Conservation (phyloP, 2,888 invertebrate genomes). For the Tipula vernalis region DNA sequence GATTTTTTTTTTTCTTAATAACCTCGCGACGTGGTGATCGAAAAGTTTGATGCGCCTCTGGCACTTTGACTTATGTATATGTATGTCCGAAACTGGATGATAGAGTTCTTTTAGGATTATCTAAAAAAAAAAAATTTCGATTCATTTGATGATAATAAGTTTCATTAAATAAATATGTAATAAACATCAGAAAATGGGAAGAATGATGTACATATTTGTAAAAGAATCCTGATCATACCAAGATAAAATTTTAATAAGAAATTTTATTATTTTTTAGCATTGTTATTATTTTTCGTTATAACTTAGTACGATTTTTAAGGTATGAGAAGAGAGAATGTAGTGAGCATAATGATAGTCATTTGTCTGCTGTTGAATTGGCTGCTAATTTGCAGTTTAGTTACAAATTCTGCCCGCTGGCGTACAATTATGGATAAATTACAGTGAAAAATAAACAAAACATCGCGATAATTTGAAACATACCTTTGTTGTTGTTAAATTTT, state of each 20-base stretch:
- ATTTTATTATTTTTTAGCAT: not conserved
- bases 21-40: too few relatives aligned
- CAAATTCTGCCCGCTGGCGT: slow-evolving; percentile 47
- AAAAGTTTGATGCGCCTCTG: not conserved
- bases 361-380: slow-evolving; percentile 47
- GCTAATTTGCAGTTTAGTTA: slow-evolving; percentile 52
- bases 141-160: not conserved
- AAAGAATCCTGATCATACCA: not conserved
- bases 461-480: slow-evolving; percentile 20
- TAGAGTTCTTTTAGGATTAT: not conserved
- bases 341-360: slow-evolving; percentile 38
- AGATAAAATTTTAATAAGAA: not conserved
- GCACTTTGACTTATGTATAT: not conserved
- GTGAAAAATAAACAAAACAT: slow-evolving; percentile 38
- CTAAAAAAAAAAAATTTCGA: not conserved
- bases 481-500: slow-evolving; percentile 5
- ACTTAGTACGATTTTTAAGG: not conserved
- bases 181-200: not conserved
- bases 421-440: slow-evolving; percentile 42
- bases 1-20: too few relatives aligned
- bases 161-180: not conserved
- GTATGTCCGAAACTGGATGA: not conserved
- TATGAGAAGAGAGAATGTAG: slow-evolving; percentile 14
- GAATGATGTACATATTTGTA: not conserved
- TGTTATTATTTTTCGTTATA: not conserved